Base-by-base conservation (phyloP, 2,797 vertebrate species). In the Poecilia wingei region DNA sequence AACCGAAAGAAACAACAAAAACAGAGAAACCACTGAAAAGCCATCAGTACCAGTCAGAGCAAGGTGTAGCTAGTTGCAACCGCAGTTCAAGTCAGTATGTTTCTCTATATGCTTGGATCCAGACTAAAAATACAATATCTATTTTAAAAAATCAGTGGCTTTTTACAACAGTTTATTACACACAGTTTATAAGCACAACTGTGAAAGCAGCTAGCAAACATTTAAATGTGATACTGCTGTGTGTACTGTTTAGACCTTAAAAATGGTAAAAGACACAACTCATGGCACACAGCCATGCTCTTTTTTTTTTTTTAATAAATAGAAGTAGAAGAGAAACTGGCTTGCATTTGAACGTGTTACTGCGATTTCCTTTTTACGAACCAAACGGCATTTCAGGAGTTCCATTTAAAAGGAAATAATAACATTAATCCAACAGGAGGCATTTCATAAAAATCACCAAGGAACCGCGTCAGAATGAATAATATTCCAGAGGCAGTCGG, bases 401-500 rank as follows among this genome's bases (percentile, higher is more conserved):
- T 87, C 6, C 47, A 75, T 86, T 88, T 80, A 80, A 84, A 68
- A 82, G 25, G 25, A 84, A 88, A 86, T 82, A 86, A 90, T 87
- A 22, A 83, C 61, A 88, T 79, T 79, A 92, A 78, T 85, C 74
- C 84, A 92, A 88, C 73, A 80, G 51, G 75, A 84, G 77, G 74
- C 39, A 66, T 86, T 90, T 87, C 84, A 55, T 83, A 71, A 89
- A 85, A 87, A 84, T 82, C 89, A 86, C 82, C 73, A 76, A 85
- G 86, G 82, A 88, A 79, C 78, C 66, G 79, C 81, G 81, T 91
- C 70, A 83, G 79, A 90, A 87, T 89, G 83, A 90, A 82, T 85
- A 88, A 85, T 86, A 86, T 92, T 94, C 88, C 83, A 91, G 86
- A 91, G 85, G 88, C 90, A 86, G 80, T 90, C 86, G 84, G 82